Base-by-base conservation (phyloP, 2,888 invertebrate species). In the Eledona agricola region DNA sequence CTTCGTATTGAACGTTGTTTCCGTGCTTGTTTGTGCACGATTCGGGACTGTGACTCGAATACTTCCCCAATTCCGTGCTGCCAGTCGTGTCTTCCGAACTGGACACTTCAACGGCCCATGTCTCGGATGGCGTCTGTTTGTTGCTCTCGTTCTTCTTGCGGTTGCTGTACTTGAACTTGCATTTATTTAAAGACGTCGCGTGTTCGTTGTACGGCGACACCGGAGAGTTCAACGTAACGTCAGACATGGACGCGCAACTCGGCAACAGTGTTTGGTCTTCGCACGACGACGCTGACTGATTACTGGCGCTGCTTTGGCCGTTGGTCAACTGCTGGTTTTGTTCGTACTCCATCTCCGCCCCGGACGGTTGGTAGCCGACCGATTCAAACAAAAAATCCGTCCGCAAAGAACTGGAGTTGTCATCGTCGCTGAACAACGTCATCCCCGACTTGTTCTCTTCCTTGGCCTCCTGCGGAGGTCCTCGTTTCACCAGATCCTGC, bases 161-260 rank as follows among this genome's bases (percentile, higher is more conserved):
- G 61, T 77, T 77, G 42, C 71, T 73, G 57, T 77, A 77, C 59
- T 77, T 76, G 58, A 73, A 76, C 61, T 75, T 76, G 60, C 73
- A 77, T 61, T 77, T 77, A 60, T 74, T 73, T 38, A 72, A 59
- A 12, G 62, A 54, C 13, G 72, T 66, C 35, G 64, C 69, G 19
- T 66, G 63, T 47, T 69, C 68, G 17, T 67, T 65, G 46, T 68
- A 74, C 20, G 70, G 74, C 13, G 75, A 74, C 42, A 76, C 71
- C 4, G 76, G 77, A 5, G 76, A 75, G 40, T 73, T 72, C 19
- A 77, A 58, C n/a, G 76, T 76, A 3, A 77, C 76, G 57, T 77
- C 77, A 5, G 75, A 74, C 72, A 76, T 74, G 1, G 72, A 70
- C 3, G 73, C 71, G 50, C 75, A 75, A 51, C 73, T 76, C 51